phyloP scores from a whole-genome alignment of 1,140 invertebrate genomes.

The Apocrypta bakeri region DNA sequence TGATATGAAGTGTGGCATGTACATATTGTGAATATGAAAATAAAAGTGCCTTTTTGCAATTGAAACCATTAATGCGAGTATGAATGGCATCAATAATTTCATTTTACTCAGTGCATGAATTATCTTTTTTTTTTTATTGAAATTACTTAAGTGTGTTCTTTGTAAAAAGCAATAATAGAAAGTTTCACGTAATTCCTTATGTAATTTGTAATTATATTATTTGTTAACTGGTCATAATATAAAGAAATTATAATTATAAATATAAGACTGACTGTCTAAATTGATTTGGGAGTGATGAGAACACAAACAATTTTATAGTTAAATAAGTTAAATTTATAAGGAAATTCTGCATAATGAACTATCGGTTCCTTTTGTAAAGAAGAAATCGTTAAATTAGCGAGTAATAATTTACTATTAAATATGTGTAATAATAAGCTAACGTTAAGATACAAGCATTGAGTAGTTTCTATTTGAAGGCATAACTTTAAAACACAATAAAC shows the following conservation, averaged over 20 bases:
- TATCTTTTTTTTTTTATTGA: constrained; percentile 17
- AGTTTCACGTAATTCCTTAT: constrained; percentile 18
- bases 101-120: constrained; percentile 24
- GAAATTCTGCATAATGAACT: constrained; percentile 25
- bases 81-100: constrained; percentile 26
- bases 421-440: constrained; percentile 30
- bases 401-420: constrained; percentile 11
- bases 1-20: constrained; percentile 49
- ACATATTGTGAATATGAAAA: constrained; percentile 51
- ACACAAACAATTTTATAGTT: constrained; percentile 27
- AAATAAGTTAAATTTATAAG: constrained; percentile 12
- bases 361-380: constrained; percentile 26
- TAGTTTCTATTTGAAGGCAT: constrained; percentile 21
- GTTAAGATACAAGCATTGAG: constrained; percentile 7
- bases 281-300: constrained; percentile 29
- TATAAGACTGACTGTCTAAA: constrained; percentile 45
- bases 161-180: constrained; percentile 36
- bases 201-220: constrained; percentile 38
- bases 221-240: constrained; percentile 18
- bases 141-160: constrained; percentile 10
- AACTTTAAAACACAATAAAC: neutral
- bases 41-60: constrained; percentile 53
- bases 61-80: constrained; percentile 29
- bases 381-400: constrained; percentile 28
- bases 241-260: constrained; percentile 19